These are phyloP conservation scores for Drosophila mauritiana DNA, from an alignment of 1,140 invertebrate genomes.

Conservation along the genomic window DNA sequence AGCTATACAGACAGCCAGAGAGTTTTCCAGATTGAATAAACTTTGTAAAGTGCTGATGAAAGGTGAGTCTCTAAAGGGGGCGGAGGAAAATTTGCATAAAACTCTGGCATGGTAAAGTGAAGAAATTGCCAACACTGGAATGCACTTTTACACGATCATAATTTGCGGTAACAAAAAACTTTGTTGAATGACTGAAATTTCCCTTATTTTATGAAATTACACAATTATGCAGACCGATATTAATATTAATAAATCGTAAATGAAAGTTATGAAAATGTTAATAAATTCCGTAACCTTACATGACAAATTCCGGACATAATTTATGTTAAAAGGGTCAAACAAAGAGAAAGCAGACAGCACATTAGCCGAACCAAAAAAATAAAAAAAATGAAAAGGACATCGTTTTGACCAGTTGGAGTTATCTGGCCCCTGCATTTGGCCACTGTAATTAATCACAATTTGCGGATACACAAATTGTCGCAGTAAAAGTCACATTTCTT, in stretches of 20 bases:
- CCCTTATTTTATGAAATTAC: slow-evolving; percentile 19
- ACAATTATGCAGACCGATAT: slow-evolving; percentile 26
- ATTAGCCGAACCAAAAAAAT: slow-evolving; percentile 33
- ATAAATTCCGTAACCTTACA: slow-evolving; percentile 27
- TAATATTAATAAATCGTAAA: slow-evolving; percentile 51
- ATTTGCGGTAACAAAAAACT: slow-evolving; percentile 3
- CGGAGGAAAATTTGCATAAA: slow-evolving; percentile 7
- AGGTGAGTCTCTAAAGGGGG: not conserved
- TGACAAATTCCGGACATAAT: slow-evolving; percentile 32
- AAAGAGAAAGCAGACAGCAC: slow-evolving; percentile 29
- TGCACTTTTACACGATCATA: slow-evolving; percentile 12
- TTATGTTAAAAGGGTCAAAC: slow-evolving; percentile 37
- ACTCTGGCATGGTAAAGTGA: not conserved
- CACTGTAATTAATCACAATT: slow-evolving; percentile 66
- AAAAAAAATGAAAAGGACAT: slow-evolving; percentile 6
- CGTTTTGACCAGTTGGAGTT: slow-evolving; percentile 43
- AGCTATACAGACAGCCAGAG: slow-evolving; percentile 2
- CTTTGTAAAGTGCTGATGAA: slow-evolving; percentile 32
- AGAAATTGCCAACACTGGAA: slow-evolving; percentile 6
- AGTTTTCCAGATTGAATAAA: slow-evolving; percentile 32
- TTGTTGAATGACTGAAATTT: slow-evolving; percentile 29
- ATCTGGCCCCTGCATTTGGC: slow-evolving; percentile 18
- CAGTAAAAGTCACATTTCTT: slow-evolving; percentile 72
- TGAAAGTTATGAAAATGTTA: slow-evolving; percentile 36
- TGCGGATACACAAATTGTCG: slow-evolving; percentile 71